These are phyloP conservation scores for Craseonycteris thonglongyai DNA, from an alignment of 2,113 vertebrate species.

Conservation along the genomic window DNA sequence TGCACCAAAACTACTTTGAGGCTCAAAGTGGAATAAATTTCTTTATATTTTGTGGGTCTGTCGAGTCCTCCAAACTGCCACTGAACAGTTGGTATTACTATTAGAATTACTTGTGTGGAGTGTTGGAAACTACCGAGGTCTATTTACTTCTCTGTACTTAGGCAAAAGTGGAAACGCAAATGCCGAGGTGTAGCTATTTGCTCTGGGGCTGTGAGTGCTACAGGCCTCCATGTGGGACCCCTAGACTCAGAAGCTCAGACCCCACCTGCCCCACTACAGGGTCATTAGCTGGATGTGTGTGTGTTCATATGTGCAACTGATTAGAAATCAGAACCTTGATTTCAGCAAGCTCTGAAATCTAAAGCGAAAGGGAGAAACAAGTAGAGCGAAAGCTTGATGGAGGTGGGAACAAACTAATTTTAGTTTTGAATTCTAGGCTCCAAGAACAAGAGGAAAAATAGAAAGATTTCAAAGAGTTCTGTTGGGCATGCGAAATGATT, in stretches of 20 bases:
- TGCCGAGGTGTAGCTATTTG: not conserved
- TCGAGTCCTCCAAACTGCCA: not conserved
- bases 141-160: not conserved
- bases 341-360: not conserved
- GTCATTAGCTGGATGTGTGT: not conserved
- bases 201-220: not conserved
- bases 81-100: fast-evolving
- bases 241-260: not conserved
- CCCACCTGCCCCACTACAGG: not conserved
- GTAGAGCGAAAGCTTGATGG: not conserved
- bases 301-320: not conserved
- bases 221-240: not conserved
- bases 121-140: not conserved
- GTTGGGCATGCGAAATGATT: not conserved
- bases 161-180: not conserved
- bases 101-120: not conserved
- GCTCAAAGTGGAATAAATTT: not conserved
- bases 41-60: not conserved
- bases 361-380: not conserved
- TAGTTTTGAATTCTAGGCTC: not conserved
- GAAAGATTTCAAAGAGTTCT: not conserved
- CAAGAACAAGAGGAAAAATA: not conserved
- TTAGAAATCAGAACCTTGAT: not conserved
- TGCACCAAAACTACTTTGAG: not conserved
- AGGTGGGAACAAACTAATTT: not conserved